Evolutionary conservation across 2,888 invertebrate species (phyloP).

Genomic region (Drosophila kambysellisi): DNA sequence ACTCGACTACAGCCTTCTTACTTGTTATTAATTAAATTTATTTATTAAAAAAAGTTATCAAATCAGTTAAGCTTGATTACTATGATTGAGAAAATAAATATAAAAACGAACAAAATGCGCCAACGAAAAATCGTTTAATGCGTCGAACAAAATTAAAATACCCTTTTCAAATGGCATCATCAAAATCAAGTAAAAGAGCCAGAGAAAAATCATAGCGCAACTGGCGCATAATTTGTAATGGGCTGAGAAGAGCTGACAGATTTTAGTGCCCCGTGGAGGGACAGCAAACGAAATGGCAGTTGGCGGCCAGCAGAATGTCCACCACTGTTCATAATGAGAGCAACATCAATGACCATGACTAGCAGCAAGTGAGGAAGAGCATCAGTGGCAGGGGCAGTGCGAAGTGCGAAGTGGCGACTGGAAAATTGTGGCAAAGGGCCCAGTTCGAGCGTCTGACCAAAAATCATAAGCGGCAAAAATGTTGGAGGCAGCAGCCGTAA

Average conservation of each 20-base stretch:
- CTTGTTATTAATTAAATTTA: not conserved
- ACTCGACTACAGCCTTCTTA: too few species aligned
- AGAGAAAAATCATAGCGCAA: slow-evolving; percentile 13
- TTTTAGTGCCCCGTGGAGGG: slow-evolving; percentile 55
- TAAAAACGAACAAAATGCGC: not conserved
- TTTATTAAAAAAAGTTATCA: not conserved
- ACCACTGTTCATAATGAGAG: slow-evolving; percentile 49
- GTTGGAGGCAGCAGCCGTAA: slow-evolving; percentile 56
- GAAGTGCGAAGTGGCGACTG: not conserved
- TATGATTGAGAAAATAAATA: not conserved
- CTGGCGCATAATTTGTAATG: slow-evolving; percentile 41
- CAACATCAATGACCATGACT: slow-evolving; percentile 58
- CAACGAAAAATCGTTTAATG: not conserved
- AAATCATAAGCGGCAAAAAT: slow-evolving; percentile 67
- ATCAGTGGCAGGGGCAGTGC: not conserved
- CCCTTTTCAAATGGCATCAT: not conserved
- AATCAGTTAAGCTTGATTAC: not conserved
- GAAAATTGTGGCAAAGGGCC: slow-evolving; percentile 6
- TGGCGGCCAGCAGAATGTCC: slow-evolving; percentile 46
- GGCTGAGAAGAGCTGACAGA: slow-evolving; percentile 35
- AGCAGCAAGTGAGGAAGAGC: slow-evolving; percentile 6
- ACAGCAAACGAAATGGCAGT: slow-evolving; percentile 59
- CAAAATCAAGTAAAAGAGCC: not conserved
- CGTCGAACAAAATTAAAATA: not conserved
- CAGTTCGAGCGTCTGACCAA: slow-evolving; percentile 48